Percentiles rank a stretch among this genome's conserved stretches.
phyloP scores from a whole-genome alignment of 2,113 vertebrate species.

The Phodopus roborovskii region DNA sequence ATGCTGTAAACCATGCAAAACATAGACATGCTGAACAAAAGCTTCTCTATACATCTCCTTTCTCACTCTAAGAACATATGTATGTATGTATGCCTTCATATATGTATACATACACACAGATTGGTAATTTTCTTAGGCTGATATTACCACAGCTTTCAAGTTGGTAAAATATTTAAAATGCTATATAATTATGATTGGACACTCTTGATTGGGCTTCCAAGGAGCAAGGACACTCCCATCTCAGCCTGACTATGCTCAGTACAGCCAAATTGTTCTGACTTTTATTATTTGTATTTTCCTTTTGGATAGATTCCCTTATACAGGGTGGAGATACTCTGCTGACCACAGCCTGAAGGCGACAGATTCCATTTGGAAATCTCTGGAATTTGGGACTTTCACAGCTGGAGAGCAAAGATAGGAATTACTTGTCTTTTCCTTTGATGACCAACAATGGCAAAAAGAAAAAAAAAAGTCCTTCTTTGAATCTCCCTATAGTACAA shows the following conservation, averaged over 20 bases:
- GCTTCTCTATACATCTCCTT: slow-evolving; percentile 77
- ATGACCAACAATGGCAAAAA: slow-evolving; percentile 44
- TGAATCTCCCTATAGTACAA: background rate
- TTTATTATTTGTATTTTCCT: slow-evolving; percentile 47
- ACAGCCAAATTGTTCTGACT: slow-evolving; percentile 46
- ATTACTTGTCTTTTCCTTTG: slow-evolving; percentile 5
- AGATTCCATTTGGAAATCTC: slow-evolving; percentile 57
- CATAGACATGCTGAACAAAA: slow-evolving; percentile 81
- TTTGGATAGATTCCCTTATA: slow-evolving; percentile 3
- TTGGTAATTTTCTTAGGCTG: slow-evolving; percentile 72
- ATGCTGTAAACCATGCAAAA: slow-evolving; percentile 90
- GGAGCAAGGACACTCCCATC: slow-evolving; percentile 4
- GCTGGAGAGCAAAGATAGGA: slow-evolving; percentile 61
- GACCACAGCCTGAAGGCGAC: background rate
- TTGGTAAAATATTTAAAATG: background rate
- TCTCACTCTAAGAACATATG: slow-evolving; percentile 59
- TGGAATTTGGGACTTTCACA: slow-evolving; percentile 42
- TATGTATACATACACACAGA: background rate
- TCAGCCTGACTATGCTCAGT: background rate
- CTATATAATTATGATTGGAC: slow-evolving; percentile 35
- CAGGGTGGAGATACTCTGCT: background rate
- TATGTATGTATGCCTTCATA: background rate
- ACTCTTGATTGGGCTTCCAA: slow-evolving; percentile 43
- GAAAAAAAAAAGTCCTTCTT: too few relatives aligned
- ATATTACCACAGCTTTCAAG: slow-evolving; percentile 62